phyloP scores from a whole-genome alignment of 2,888 invertebrate genomes.

The Pristionchus exspectatus region DNA sequence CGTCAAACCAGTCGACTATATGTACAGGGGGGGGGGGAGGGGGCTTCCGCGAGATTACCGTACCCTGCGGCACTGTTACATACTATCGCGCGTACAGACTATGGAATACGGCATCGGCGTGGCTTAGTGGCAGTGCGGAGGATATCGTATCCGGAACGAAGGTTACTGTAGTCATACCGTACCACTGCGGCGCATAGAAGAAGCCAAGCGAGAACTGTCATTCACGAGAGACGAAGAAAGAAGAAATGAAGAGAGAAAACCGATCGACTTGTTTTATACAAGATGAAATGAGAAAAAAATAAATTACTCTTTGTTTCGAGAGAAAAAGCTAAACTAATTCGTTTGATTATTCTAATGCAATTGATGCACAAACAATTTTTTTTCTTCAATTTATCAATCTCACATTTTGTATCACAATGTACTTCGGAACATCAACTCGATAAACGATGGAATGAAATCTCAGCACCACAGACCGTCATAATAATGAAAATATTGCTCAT shows the following conservation, averaged over 20 bases:
- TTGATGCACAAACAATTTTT: too few relatives aligned
- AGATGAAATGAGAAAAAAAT: background rate
- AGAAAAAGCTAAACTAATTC: too few relatives aligned
- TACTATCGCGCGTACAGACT: background rate
- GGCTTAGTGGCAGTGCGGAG: background rate
- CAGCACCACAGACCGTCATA: background rate
- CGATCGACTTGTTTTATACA: background rate
- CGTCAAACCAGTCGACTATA: too few relatives aligned
- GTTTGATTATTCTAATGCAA: too few relatives aligned
- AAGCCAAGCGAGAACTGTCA: background rate
- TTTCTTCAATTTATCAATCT: background rate
- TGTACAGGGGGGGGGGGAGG: too few relatives aligned
- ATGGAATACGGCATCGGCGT: too few relatives aligned
- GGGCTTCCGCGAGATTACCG: too few relatives aligned
- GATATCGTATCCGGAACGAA: background rate
- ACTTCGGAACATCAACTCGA: background rate
- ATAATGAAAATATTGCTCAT: background rate
- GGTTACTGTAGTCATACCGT: background rate
- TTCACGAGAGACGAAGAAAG: background rate
- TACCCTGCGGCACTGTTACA: too few relatives aligned
- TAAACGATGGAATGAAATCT: background rate
- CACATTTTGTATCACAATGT: background rate
- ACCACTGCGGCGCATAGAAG: conserved; percentile 7
- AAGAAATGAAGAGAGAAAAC: background rate
- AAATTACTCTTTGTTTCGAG: too few relatives aligned